Base-by-base conservation (phyloP, 2,113 vertebrate genomes). In the Raja brachyura region DNA sequence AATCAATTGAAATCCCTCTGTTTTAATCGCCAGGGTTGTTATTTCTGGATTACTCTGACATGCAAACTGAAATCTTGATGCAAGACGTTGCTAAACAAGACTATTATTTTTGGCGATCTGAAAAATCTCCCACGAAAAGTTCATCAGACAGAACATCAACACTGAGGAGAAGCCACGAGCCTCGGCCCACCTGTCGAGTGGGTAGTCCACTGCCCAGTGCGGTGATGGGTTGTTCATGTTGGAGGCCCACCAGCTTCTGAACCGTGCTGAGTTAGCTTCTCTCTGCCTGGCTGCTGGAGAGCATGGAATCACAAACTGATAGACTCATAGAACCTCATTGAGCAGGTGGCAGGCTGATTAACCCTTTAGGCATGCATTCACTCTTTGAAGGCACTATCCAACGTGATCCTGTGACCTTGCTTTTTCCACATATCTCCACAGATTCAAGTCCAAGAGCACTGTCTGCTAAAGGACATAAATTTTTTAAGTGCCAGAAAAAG, bases 41-140 rank as follows among this genome's bases (percentile, higher is more conserved):
- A 59, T 85, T 85, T 25, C 56, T 4, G 54, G 54, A 85, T 85
- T 61, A 59, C 81, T 5, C 22, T 22, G 56, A 59, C 59, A 85
- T 61, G 56, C 54, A 85, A 85, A 79, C 22, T 85, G 22, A 88
- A 88, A 88, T 66, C 83, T 88, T 66, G n/a, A 66, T 88, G 56
- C 83, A 31, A 31, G 83, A 31, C n/a, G 18, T 88, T 88, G 5
- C 83, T 63, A 66, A 88, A 31, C 56, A 88, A 63, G 28, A 63
- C 16, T n/a, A 59, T 88, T 88, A 88, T 88, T 88, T 63, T 88
- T 88, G 83, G 83, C 83, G 59, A n/a, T 1, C 14, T 88, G 39
- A 48, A 31, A 31, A 61, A 88, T 63, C 16, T 61, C 81, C 54
- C 11, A 61, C 25, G 63, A 86, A 63, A 88, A 0, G 28, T 88